phyloP scores from a whole-genome alignment of 2,113 vertebrate species.

The Athene noctua region DNA sequence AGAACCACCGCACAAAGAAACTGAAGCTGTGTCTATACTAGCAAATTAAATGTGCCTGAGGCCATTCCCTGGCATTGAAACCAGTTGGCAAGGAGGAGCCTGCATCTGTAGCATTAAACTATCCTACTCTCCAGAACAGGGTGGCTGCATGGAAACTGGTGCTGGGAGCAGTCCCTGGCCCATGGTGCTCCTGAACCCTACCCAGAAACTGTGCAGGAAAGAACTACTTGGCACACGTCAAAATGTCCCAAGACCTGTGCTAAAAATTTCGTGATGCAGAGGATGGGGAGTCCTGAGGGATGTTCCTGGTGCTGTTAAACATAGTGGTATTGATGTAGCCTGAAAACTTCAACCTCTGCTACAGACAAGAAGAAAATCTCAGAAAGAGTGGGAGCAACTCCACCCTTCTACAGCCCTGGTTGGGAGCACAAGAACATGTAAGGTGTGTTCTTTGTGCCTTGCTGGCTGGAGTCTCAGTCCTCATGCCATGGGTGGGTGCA shows the following conservation, averaged over 20 bases:
- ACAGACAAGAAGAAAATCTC: neutral
- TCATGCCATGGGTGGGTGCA: fast-evolving
- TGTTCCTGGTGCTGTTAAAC: neutral
- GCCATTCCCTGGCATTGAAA: neutral
- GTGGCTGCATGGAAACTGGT: neutral
- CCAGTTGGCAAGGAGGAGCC: neutral
- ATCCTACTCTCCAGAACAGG: neutral
- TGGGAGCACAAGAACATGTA: fast-evolving
- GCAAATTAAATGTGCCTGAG: neutral
- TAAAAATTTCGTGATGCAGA: neutral
- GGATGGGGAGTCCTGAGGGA: neutral
- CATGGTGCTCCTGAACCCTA: neutral
- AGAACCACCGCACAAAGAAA: neutral
- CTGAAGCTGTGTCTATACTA: neutral
- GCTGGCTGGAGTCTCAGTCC: neutral
- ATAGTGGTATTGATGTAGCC: neutral
- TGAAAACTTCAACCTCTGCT: neutral
- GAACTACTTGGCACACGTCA: neutral
- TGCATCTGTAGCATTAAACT: neutral
- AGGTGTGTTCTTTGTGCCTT: neutral
- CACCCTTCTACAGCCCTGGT: neutral
- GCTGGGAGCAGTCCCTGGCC: neutral
- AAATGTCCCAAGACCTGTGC: neutral
- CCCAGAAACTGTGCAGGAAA: neutral
- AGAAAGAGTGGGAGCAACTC: neutral